Evolutionary conservation across 2,888 invertebrate genomes (phyloP), one percentile per base, ranked within the genome.

Genomic region (Drosophila kokeensis): DNA sequence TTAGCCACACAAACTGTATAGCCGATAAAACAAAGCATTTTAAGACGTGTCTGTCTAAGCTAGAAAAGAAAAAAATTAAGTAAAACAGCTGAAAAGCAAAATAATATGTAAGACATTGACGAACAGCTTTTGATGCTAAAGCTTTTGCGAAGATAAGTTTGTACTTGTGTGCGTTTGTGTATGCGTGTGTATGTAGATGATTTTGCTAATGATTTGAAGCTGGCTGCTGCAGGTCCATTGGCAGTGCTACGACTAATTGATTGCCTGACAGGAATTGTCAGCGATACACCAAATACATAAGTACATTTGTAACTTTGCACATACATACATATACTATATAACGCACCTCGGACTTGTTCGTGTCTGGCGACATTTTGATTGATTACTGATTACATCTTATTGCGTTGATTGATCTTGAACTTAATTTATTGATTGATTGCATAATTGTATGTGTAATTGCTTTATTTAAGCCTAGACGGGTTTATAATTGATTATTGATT

Each of bases 311-410:
- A 34, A 34, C 10, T 6, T 11, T 49, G 27, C 18, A 27, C 18
- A 2, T 27, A 49, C 18, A 24, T n/a, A 18, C n/a, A n/a, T n/a
- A n/a, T n/a, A n/a, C n/a, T 32, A 15, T 24, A 8, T 21, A 32
- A 45, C 59, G 42, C 64, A 73, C 15, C 15, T 65, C 21, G 34
- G 18, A 11, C 21, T 34, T 32, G 38, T 29, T 65, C 27, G 61
- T 48, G 27, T 68, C 62, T 55, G 87, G 75, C 69, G 76, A 73
- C 82, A 74, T 70, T 84, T 82, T 87, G 87, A 84, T 84, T 84
- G 84, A 87, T 89, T 82, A 69, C 60, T 74, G 52, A 79, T 82
- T 71, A 82, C 79, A 76, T 84, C 45, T 36, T 18, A 18, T 83
- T 6, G 11, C 18, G 0, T 18, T 38, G 61, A 72, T 52, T 75